phyloP scores from a whole-genome alignment of 2,888 invertebrate species.

The Hirtodrosophila trivittata region DNA sequence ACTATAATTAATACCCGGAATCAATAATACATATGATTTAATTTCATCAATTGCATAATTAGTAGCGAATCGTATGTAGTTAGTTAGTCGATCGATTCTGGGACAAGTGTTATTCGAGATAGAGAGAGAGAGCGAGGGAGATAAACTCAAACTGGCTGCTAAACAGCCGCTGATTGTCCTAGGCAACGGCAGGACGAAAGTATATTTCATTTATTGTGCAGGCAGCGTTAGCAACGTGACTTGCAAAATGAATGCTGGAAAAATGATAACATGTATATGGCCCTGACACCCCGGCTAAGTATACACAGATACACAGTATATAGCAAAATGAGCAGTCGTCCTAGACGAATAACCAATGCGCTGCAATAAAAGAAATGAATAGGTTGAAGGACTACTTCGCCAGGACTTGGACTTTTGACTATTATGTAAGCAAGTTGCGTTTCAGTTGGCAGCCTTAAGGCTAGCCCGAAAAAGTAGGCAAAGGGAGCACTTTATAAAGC shows the following conservation, averaged over 20 bases:
- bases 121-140: too few relatives aligned
- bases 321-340: conserved; percentile 5
- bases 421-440: too few relatives aligned
- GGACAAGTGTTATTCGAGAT: not conserved
- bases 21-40: conserved; percentile 30
- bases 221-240: conserved; percentile 63
- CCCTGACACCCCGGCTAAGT: conserved; percentile 25
- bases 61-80: conserved; percentile 19
- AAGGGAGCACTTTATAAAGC: too few relatives aligned
- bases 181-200: conserved; percentile 2
- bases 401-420: too few relatives aligned
- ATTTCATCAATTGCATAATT: conserved; percentile 29
- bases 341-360: conserved; percentile 22
- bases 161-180: conserved; percentile 4
- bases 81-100: conserved; percentile 12
- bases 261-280: conserved; percentile 69
- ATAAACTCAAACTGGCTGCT: conserved; percentile 12
- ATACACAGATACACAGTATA: not conserved
- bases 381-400: too few relatives aligned
- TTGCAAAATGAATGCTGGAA: conserved; percentile 71
- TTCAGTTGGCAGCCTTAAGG: not conserved
- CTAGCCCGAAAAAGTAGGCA: too few relatives aligned
- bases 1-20: conserved; percentile 32
- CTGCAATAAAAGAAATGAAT: conserved; percentile 2
- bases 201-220: conserved; percentile 56